These are phyloP conservation scores for Spisula solida DNA, from an alignment of 2,888 invertebrate genomes.

Conservation along the genomic window DNA sequence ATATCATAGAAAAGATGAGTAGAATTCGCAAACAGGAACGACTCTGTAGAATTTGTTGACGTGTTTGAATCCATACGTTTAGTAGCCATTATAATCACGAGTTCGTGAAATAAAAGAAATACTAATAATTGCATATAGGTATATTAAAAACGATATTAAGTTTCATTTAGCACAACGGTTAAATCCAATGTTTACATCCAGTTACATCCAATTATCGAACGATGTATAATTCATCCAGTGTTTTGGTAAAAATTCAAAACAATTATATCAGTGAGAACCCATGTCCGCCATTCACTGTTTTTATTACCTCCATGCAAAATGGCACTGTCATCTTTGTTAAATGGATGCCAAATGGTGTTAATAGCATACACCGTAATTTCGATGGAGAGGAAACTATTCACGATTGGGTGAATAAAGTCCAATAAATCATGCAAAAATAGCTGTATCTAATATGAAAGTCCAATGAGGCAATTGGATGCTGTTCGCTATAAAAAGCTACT, in stretches of 20 bases:
- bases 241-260: neutral
- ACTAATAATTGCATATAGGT: neutral
- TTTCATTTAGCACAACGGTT: neutral
- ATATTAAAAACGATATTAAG: neutral
- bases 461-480: neutral
- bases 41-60: neutral
- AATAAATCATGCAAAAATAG: neutral
- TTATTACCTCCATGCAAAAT: neutral
- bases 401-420: neutral
- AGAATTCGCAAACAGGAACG: neutral
- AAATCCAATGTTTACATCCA: too few species aligned
- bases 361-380: neutral
- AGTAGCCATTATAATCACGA: neutral
- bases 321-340: neutral
- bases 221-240: neutral
- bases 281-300: neutral
- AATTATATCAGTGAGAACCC: neutral
- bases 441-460: neutral
- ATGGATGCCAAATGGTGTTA: neutral
- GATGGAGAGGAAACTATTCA: neutral
- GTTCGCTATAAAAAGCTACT: neutral
- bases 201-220: neutral
- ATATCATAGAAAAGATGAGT: conserved; percentile 4
- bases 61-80: neutral
- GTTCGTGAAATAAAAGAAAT: neutral